phyloP scores from a whole-genome alignment of 1,140 invertebrate species.

The Drosophila arizonae region DNA sequence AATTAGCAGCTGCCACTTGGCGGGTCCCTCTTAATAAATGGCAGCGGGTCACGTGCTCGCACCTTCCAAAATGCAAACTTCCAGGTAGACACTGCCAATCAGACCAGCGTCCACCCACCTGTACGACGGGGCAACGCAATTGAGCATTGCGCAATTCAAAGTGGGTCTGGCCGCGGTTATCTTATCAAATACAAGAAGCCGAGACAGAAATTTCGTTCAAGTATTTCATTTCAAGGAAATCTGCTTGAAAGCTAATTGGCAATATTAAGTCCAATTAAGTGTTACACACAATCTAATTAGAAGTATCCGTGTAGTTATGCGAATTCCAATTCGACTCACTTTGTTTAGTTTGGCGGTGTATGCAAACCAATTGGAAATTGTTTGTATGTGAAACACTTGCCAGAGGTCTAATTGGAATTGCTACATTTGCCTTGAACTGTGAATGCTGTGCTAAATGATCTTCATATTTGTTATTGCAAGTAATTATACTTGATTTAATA shows the following conservation, averaged over 20 bases:
- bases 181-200: conserved; percentile 13
- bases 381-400: too few species aligned
- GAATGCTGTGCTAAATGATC: not conserved
- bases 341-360: too few species aligned
- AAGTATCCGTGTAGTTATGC: too few species aligned
- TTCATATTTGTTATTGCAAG: not conserved
- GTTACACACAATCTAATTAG: too few species aligned
- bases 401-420: too few species aligned
- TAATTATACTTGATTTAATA: too few species aligned
- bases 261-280: not conserved
- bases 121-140: not conserved
- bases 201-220: not conserved
- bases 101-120: not conserved
- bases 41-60: conserved; percentile 20
- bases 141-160: conserved; percentile 27
- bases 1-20: conserved; percentile 29
- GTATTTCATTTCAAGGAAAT: not conserved
- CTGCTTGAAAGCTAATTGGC: not conserved
- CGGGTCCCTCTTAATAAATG: conserved; percentile 16
- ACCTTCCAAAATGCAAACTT: conserved; percentile 2
- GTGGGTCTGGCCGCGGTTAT: conserved; percentile 20
- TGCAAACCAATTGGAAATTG: too few species aligned
- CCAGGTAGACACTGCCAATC: too few species aligned
- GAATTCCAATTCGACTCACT: too few species aligned
- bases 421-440: conserved; percentile 1